Evolutionary conservation across 2,113 vertebrate species (phyloP).

Genomic region (Otolemur garnettii): DNA sequence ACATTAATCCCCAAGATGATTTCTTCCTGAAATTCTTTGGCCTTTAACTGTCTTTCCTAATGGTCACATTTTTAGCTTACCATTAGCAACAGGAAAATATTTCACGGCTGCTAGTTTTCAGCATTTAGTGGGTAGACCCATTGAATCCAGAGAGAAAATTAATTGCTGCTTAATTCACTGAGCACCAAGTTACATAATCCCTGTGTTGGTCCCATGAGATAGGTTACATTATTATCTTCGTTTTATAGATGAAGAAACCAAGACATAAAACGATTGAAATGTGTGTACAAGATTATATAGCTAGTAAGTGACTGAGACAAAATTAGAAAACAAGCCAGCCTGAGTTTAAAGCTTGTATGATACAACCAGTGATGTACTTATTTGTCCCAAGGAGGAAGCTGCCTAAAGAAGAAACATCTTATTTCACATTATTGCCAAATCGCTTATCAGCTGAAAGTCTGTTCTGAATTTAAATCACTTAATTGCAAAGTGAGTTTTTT

Average conservation of each 20-base stretch:
- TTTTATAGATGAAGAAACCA: constrained; percentile 29
- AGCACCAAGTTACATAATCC: constrained; percentile 5
- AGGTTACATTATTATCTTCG: not conserved
- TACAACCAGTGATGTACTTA: not conserved
- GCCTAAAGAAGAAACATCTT: constrained; percentile 52
- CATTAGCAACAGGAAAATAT: constrained; percentile 63
- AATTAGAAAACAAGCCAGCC: constrained; percentile 21
- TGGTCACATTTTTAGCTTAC: constrained; percentile 24
- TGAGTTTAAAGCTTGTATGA: constrained; percentile 20
- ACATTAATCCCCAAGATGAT: constrained; percentile 24
- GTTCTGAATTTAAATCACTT: constrained; percentile 9
- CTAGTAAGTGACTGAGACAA: not conserved
- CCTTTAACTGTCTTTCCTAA: constrained; percentile 42
- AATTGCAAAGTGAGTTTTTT: no score
- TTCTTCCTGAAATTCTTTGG: constrained; percentile 55
- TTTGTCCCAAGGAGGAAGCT: constrained; percentile 39
- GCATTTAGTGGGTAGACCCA: not conserved
- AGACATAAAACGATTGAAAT: constrained; percentile 6
- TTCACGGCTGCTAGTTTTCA: constrained; percentile 52
- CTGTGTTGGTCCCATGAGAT: not conserved
- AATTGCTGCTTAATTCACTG: not conserved
- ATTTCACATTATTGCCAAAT: constrained; percentile 9
- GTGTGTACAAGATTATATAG: not conserved
- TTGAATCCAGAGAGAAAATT: constrained; percentile 52
- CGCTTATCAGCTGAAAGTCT: constrained; percentile 22